phyloP scores from a whole-genome alignment of 1,140 invertebrate genomes.

The Parapsyche elsis region DNA sequence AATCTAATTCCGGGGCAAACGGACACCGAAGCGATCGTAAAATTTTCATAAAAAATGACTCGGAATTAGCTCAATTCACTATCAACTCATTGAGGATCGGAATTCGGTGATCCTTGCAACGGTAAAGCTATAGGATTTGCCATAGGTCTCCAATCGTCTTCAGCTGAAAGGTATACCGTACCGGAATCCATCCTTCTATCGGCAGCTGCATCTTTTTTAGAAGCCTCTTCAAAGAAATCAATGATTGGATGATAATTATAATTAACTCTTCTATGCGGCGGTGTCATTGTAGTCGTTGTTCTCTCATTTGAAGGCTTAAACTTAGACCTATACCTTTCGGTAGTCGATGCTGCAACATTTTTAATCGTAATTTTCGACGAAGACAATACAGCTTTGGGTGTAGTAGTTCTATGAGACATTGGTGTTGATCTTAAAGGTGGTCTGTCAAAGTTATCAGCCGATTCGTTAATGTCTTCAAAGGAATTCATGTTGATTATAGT shows the following conservation, averaged over 20 bases:
- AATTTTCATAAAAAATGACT: too few species aligned
- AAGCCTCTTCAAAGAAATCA: slow-evolving; percentile 76
- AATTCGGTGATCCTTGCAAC: not conserved
- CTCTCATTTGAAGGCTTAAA: slow-evolving; percentile 38
- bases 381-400: slow-evolving; percentile 57
- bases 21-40: too few species aligned
- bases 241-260: slow-evolving; percentile 89
- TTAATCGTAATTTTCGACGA: slow-evolving; percentile 51
- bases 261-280: slow-evolving; percentile 72
- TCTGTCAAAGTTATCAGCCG: slow-evolving; percentile 59
- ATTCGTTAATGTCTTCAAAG: slow-evolving; percentile 61
- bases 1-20: too few species aligned
- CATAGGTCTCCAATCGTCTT: slow-evolving; percentile 66
- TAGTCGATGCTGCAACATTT: slow-evolving; percentile 32
- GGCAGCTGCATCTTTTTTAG: slow-evolving; percentile 59
- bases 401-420: slow-evolving; percentile 59
- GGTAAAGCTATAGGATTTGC: slow-evolving; percentile 57
- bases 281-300: slow-evolving; percentile 38
- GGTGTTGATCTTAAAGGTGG: slow-evolving; percentile 57
- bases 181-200: slow-evolving; percentile 64
- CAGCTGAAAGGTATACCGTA: slow-evolving; percentile 56
- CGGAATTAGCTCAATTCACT: not conserved
- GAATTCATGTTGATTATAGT: slow-evolving; percentile 58
- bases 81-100: not conserved
- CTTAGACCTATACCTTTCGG: slow-evolving; percentile 38